Conservation (phyloP, 2,113 vertebrate genomes). For the Loxodonta africana region DNA sequence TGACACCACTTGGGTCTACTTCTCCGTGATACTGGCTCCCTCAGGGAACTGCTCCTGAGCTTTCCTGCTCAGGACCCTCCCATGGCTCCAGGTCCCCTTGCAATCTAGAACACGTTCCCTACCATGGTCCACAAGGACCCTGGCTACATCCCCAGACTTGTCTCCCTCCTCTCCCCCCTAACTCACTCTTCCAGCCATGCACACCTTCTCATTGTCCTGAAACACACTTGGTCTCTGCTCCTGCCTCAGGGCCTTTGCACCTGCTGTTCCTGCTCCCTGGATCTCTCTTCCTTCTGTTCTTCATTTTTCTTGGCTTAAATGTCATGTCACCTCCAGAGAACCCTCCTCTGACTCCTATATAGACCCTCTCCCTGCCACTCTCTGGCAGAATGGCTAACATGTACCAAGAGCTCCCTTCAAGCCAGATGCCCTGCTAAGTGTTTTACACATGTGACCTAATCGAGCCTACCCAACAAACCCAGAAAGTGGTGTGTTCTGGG, state of each 20-base stretch:
- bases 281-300: not conserved
- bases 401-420: not conserved
- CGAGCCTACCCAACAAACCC: not conserved
- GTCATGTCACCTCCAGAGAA: not conserved
- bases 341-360: not conserved
- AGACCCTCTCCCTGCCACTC: not conserved
- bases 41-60: not conserved
- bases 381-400: not conserved
- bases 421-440: not conserved
- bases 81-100: not conserved
- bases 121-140: accelerated
- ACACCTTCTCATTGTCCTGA: not conserved
- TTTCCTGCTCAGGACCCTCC: not conserved
- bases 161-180: not conserved
- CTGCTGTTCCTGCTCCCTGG: too few relatives aligned
- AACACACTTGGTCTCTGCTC: not conserved
- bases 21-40: not conserved
- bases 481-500: not conserved
- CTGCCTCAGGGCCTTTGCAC: not conserved
- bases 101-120: not conserved
- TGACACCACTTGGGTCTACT: not conserved
- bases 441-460: not conserved
- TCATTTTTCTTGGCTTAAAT: not conserved
- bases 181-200: not conserved
- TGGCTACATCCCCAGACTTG: not conserved